Evolutionary conservation across 1,140 invertebrate species (phyloP), one percentile per base, ranked within the genome.

Genomic region (Lepeophtheirus salmonis): DNA sequence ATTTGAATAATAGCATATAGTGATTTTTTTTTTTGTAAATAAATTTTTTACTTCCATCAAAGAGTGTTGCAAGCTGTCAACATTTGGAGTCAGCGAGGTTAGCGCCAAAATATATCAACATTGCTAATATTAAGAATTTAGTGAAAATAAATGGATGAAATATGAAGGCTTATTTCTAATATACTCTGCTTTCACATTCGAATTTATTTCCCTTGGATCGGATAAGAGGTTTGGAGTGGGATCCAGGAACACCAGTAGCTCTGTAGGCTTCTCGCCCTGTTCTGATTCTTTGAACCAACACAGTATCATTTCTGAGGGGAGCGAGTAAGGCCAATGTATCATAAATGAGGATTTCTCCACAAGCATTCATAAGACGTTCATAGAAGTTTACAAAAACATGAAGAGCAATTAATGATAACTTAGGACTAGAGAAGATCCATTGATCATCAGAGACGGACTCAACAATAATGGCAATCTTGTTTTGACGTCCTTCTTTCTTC

Each of bases 161-260:
- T 55, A 10, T n/a, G 30, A 62, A 61, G 20, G 20, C 73, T 86
- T 92, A 96, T 74, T 87, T 88, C 77, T 96, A 97, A 81, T 95
- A 97, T 70, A 91, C 92, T 74, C 91, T 85, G 75, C 85, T 91
- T 64, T 84, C 91, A 66, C 86, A 81, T 72, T 99, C 95, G 70
- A 92, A 96, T 73, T 96, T 96, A 64, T 94, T 82, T 72, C 95
- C 95, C 80, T 97, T 98, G 26, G 90, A 86, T 60, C 87, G 80
- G 23, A 97, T 88, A 68, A 87, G 84, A 48, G 92, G 91, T 76
- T 95, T 95, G 13, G 91, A 84, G 72, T 96, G 88, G 53, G 88
- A 92, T 69, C 91, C 85, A 60, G 94, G 94, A 49, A 96, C 90
- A 75, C 96, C 96, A 65, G 95, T 92, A 70, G 95, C 94, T 21